Evolutionary conservation across 1,140 invertebrate genomes (phyloP), one percentile per base, ranked within the genome.

Genomic region (Lithobius niger): DNA sequence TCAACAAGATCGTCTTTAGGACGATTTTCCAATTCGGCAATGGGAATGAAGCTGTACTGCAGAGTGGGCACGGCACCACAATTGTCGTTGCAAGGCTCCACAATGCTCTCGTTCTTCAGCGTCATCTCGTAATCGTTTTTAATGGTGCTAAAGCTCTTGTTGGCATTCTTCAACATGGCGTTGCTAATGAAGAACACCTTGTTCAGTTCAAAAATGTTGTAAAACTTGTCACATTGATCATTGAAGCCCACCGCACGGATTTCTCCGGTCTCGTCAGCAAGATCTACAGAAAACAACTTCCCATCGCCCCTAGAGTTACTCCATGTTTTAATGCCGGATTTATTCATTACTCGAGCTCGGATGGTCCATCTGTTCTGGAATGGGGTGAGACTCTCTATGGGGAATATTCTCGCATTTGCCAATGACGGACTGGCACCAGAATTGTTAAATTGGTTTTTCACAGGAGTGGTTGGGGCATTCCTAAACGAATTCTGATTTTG

Each of bases 71-170:
- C 79, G 15, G 76, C 68, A 19, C 54, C 49, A 18, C 67, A 64
- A 43, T 81, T 78, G 10, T 81, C 82, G 55, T 80, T 75, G 62
- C 84, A 89, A 49, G 78, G 76, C 31, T 81, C 73, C 4, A 95
- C 76, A 60, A 84, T 74, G 0, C 88, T 86, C 27, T 96, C 87
- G 19, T 73, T 70, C n/a, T 74, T 82, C 61, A 98, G 82, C 0
- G 86, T 86, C 80, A 99, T 86, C 67, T 99, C 96, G 66, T 97
- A 99, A 67, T 97, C 91, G 70, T 97, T 92, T 47, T 91, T 87
- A 13, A 95, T 67, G 42, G 72, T 79, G 16, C 77, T 79, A 65
- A 80, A 98, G 64, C 89, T 80, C 68, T 94, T 96, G 68, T 98
- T 97, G 0, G 94, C 93, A 18, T 84, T 78, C 70, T 96, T 97